Evolutionary conservation across 2,797 vertebrate genomes (phyloP).

Genomic region (Gymnopithys bicolor): DNA sequence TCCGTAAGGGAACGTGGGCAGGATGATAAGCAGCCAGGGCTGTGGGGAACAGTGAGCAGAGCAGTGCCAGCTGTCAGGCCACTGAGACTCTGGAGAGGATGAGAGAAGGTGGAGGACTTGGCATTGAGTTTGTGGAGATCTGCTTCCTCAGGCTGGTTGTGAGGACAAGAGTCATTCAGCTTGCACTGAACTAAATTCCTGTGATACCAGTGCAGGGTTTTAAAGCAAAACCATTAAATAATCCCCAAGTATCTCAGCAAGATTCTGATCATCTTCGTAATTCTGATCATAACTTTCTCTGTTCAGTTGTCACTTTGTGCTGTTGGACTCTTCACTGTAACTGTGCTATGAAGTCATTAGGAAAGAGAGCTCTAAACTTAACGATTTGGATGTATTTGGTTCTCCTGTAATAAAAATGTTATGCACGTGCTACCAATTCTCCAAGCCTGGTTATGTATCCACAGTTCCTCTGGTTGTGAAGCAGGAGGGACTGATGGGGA

Average conservation of each 20-base stretch:
- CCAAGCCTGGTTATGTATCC: background rate
- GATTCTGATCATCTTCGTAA: background rate
- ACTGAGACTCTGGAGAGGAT: background rate
- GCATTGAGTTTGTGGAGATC: accelerated
- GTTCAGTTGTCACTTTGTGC: background rate
- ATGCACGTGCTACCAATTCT: background rate
- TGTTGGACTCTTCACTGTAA: background rate
- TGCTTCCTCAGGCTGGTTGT: background rate
- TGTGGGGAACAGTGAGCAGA: background rate
- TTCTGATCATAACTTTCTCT: background rate
- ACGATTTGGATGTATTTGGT: background rate
- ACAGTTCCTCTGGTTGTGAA: background rate
- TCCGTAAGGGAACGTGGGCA: background rate
- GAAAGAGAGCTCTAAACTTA: background rate
- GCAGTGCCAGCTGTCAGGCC: background rate
- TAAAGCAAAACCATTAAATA: background rate
- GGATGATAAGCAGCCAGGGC: background rate
- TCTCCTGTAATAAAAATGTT: background rate
- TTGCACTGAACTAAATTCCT: background rate
- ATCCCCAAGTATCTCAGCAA: background rate
- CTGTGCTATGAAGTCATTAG: background rate
- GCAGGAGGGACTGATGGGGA: background rate
- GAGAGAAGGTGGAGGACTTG: background rate
- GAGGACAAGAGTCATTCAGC: background rate
- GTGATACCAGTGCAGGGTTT: background rate